These are phyloP conservation scores for Trachymyrmex septentrionalis DNA, from an alignment of 1,140 invertebrate species.

Conservation along the genomic window DNA sequence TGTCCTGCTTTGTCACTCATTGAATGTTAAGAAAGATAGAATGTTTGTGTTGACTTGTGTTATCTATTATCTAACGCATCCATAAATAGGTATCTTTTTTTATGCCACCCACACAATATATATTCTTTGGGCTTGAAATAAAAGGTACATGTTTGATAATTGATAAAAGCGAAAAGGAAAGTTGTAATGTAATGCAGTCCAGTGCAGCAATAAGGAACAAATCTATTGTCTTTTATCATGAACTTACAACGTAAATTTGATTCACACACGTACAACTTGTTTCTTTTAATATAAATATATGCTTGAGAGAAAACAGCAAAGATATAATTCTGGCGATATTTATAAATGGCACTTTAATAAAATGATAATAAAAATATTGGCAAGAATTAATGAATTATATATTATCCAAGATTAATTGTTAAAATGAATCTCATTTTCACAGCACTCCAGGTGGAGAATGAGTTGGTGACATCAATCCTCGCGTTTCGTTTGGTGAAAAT, in stretches of 20 bases:
- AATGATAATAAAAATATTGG: neutral
- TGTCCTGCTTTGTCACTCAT: no score
- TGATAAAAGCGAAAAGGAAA: no score
- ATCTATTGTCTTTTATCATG: neutral
- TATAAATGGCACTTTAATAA: neutral
- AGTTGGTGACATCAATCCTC: neutral
- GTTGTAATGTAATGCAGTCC: no score
- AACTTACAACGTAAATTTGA: neutral
- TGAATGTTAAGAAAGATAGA: no score
- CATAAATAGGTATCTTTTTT: neutral
- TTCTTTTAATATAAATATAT: neutral
- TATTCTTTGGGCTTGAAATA: no score
- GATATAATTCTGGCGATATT: neutral
- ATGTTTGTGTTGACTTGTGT: no score
- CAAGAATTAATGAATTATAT: neutral
- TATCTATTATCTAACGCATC: neutral
- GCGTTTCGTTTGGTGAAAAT: neutral
- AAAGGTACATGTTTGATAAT: no score
- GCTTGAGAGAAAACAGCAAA: neutral
- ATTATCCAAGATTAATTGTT: neutral
- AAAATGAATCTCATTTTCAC: neutral
- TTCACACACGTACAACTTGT: neutral
- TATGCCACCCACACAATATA: no score
- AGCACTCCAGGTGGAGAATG: neutral
- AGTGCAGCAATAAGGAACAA: no score